Percentiles rank a stretch among this genome's conserved stretches.
Evolutionary conservation across 2,113 vertebrate genomes (phyloP).

Genomic region (Scomber colias): DNA sequence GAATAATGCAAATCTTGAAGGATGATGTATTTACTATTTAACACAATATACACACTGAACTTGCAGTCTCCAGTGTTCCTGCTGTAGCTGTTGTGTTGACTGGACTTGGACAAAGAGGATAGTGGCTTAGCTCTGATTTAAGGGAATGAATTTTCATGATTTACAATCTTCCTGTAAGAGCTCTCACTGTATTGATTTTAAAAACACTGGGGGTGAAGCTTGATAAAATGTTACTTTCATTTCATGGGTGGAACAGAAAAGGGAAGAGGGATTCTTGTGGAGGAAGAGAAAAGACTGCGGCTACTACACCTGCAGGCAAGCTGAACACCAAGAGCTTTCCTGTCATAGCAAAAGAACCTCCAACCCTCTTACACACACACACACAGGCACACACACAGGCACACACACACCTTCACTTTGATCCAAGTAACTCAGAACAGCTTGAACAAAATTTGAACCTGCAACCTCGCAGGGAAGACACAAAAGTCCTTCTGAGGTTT

Average conservation of each 20-base stretch:
- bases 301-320: slow-evolving; percentile 61
- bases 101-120: slow-evolving; percentile 15
- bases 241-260: slow-evolving; percentile 63
- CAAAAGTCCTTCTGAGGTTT: slow-evolving; percentile 30
- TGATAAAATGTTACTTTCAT: slow-evolving; percentile 79
- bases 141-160: slow-evolving; percentile 70
- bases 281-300: slow-evolving; percentile 28
- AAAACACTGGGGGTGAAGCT: slow-evolving; percentile 59
- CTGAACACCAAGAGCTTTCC: slow-evolving; percentile 53
- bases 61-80: slow-evolving; percentile 10
- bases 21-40: not conserved
- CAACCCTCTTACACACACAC: slow-evolving; percentile 29
- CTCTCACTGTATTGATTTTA: slow-evolving; percentile 78
- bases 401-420: slow-evolving; percentile 40
- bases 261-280: slow-evolving; percentile 47
- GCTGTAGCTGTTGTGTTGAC: slow-evolving; percentile 24
- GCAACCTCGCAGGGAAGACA: slow-evolving; percentile 18
- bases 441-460: slow-evolving; percentile 42
- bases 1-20: not conserved
- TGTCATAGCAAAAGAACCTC: slow-evolving; percentile 51
- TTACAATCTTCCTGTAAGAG: slow-evolving; percentile 67
- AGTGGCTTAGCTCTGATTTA: slow-evolving; percentile 60
- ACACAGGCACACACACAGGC: not conserved
- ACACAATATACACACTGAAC: slow-evolving; percentile 10
- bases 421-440: slow-evolving; percentile 34